Conservation (phyloP, 2,888 invertebrate species). For the Nebria salina region DNA sequence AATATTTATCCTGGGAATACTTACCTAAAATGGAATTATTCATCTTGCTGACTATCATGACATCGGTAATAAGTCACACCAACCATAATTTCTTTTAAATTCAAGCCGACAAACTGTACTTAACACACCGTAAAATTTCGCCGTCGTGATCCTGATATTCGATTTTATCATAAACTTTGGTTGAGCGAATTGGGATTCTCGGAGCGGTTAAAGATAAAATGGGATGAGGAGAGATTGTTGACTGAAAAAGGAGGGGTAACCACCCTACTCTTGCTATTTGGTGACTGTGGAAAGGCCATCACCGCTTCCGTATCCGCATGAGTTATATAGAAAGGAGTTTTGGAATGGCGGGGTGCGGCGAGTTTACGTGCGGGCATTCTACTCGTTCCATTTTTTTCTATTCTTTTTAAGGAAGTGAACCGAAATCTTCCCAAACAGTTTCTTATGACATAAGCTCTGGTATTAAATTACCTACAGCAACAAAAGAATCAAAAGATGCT, state of each 20-base stretch:
- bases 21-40: neutral
- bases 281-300: constrained; percentile 16
- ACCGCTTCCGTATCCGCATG: constrained; percentile 14
- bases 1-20: too few species aligned
- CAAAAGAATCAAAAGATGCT: constrained; percentile 36
- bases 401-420: constrained; percentile 45
- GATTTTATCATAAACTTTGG: constrained; percentile 22
- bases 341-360: neutral
- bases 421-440: constrained; percentile 44
- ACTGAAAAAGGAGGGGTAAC: neutral
- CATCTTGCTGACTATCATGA: neutral
- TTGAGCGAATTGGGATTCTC: neutral
- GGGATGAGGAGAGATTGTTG: neutral
- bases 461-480: constrained; percentile 42
- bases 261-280: constrained; percentile 2
- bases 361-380: neutral
- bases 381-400: constrained; percentile 23
- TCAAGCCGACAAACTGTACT: constrained; percentile 8
- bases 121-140: constrained; percentile 18
- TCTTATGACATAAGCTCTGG: constrained; percentile 44
- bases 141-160: constrained; percentile 15
- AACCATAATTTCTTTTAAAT: constrained; percentile 22
- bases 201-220: neutral
- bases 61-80: neutral
- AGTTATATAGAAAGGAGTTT: constrained; percentile 22